Conservation (phyloP, 1,140 invertebrate species). For the Achroia grisella region DNA sequence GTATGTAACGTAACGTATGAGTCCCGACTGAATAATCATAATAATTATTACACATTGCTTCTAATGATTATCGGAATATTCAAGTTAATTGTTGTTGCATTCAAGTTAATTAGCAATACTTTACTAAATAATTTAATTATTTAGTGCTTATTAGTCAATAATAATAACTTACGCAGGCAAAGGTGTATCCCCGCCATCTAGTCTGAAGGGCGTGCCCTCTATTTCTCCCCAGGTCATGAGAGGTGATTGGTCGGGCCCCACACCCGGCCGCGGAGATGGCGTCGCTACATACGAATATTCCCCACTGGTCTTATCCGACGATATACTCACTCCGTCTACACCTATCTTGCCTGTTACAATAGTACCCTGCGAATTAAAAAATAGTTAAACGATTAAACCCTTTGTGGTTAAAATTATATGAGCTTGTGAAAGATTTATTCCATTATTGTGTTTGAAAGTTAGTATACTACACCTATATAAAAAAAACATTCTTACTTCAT, state of each 20-base stretch:
- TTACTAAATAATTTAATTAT: too few species aligned
- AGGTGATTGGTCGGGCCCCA: constrained; percentile 87
- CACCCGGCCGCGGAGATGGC: constrained; percentile 90
- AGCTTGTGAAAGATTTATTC: too few species aligned
- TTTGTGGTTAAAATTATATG: too few species aligned
- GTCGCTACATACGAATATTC: constrained; percentile 81
- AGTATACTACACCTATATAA: neutral
- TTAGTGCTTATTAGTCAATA: too few species aligned
- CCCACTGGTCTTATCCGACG: constrained; percentile 11
- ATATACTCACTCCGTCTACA: constrained; percentile 88
- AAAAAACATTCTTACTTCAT: too few species aligned
- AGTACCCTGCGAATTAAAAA: constrained; percentile 32
- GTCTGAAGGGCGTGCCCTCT: constrained; percentile 94
- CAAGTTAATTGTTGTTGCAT: too few species aligned
- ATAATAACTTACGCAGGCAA: constrained; percentile 68
- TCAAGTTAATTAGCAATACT: too few species aligned
- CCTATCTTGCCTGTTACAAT: constrained; percentile 86
- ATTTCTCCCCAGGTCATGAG: constrained; percentile 99
- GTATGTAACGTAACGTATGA: too few species aligned
- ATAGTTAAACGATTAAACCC: neutral
- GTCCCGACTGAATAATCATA: too few species aligned
- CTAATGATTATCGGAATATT: too few species aligned
- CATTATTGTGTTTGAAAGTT: too few species aligned
- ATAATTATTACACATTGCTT: too few species aligned
- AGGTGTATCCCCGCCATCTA: constrained; percentile 88